Evolutionary conservation across 2,797 vertebrate genomes (phyloP).

Genomic region (Mergus octosetaceus): DNA sequence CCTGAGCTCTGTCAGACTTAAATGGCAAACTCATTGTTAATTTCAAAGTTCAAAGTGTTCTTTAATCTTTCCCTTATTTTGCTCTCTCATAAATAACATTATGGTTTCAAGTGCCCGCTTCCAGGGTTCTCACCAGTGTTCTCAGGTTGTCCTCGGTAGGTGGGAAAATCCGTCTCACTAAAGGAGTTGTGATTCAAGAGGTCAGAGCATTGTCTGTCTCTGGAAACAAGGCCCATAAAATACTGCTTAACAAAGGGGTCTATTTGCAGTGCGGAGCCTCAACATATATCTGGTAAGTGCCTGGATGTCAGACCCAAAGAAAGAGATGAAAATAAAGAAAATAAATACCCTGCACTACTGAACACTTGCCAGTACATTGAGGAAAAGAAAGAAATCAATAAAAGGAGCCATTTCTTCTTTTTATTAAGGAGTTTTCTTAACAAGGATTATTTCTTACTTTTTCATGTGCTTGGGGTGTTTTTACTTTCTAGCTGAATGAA

Average conservation of each 20-base stretch:
- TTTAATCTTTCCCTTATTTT: conserved; percentile 38
- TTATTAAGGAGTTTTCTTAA: background rate
- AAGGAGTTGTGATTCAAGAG: conserved; percentile 3
- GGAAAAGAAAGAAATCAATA: conserved; percentile 3
- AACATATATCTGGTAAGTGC: background rate
- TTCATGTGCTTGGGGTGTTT: background rate
- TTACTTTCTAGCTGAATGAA: conserved; percentile 15
- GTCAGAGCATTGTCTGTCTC: conserved; percentile 11
- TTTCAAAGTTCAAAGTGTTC: conserved; percentile 52
- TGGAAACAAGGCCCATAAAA: conserved; percentile 25
- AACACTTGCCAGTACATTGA: background rate
- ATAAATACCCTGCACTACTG: background rate
- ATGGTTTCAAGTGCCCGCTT: background rate
- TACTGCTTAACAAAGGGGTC: background rate
- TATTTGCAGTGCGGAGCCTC: background rate
- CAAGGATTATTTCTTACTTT: background rate
- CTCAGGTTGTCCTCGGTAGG: conserved; percentile 24
- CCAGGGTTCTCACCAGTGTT: background rate
- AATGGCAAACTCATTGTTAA: conserved; percentile 53
- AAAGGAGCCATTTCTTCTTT: background rate
- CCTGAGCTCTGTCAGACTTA: background rate
- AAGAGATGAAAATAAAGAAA: conserved; percentile 44
- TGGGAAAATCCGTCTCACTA: background rate
- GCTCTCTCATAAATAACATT: background rate
- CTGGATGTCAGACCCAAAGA: background rate